Evolutionary conservation across 2,113 vertebrate genomes (phyloP).

Genomic region (Piaya cayana): DNA sequence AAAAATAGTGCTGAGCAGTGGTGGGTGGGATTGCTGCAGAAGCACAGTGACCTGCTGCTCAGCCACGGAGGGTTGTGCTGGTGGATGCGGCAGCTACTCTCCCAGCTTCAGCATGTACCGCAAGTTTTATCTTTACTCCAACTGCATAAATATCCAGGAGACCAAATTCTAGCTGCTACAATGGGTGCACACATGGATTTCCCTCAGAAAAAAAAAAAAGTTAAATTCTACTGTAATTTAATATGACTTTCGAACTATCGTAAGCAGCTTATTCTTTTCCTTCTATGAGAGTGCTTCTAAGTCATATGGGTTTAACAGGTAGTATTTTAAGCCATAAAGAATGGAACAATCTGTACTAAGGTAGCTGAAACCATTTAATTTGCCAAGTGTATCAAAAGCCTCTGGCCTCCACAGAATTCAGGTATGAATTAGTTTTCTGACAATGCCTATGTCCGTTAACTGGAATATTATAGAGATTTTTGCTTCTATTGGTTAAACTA

Average conservation of each 20-base stretch:
- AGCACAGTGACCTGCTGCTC: background rate
- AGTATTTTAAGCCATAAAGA: conserved; percentile 18
- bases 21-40: background rate
- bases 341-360: background rate
- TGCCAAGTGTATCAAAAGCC: background rate
- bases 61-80: background rate
- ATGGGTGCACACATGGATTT: background rate
- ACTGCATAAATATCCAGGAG: background rate
- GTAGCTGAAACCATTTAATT: background rate
- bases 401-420: background rate
- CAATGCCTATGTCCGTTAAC: background rate
- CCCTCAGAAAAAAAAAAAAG: background rate
- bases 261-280: conserved; percentile 28
- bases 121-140: background rate
- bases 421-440: background rate
- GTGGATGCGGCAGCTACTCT: background rate
- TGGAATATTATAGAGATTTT: background rate
- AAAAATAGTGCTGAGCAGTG: background rate
- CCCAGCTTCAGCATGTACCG: background rate
- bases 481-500: background rate
- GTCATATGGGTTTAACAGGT: background rate
- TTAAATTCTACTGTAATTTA: background rate
- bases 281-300: background rate
- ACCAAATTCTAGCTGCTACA: background rate
- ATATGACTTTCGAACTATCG: background rate